These are phyloP conservation scores for Dilophus febrilis DNA, from an alignment of 2,888 invertebrate species.

Conservation along the genomic window DNA sequence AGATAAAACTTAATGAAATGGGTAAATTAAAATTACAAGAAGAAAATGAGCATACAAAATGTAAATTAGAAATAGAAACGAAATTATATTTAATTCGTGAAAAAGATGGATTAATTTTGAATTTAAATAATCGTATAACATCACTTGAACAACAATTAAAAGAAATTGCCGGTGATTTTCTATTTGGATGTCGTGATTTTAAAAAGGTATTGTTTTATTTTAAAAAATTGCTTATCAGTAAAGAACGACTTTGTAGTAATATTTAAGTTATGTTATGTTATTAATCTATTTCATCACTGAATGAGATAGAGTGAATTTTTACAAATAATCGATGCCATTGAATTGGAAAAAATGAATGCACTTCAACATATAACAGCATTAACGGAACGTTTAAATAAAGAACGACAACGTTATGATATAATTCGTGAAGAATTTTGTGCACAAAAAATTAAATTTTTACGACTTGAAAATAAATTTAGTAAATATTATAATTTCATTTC, in stretches of 20 bases:
- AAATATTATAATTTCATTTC: background rate
- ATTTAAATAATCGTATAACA: conserved; percentile 16
- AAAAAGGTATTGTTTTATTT: conserved; percentile 20
- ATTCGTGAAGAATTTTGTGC: conserved; percentile 19
- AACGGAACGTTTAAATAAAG: conserved; percentile 18
- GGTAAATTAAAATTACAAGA: no score
- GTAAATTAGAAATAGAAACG: conserved; percentile 19
- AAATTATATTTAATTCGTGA: conserved; percentile 13
- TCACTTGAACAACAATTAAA: conserved; percentile 23
- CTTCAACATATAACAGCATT: conserved; percentile 17
- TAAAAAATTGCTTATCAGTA: background rate
- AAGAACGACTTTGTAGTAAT: background rate
- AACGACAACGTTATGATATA: conserved; percentile 16
- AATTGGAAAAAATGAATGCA: conserved; percentile 23
- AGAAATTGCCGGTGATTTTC: conserved; percentile 23
- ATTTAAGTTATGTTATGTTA: no score
- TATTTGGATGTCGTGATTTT: conserved; percentile 26
- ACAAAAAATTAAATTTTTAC: conserved; percentile 21
- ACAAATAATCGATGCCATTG: conserved; percentile 22
- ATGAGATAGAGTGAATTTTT: conserved; percentile 22
- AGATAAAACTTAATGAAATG: conserved; percentile 15
- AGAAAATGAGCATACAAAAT: conserved; percentile 12
- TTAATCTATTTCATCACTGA: background rate
- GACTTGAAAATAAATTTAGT: conserved; percentile 22
- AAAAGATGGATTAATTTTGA: conserved; percentile 16